Conservation (phyloP, 1,140 invertebrate genomes). For the Cydia strobilella region DNA sequence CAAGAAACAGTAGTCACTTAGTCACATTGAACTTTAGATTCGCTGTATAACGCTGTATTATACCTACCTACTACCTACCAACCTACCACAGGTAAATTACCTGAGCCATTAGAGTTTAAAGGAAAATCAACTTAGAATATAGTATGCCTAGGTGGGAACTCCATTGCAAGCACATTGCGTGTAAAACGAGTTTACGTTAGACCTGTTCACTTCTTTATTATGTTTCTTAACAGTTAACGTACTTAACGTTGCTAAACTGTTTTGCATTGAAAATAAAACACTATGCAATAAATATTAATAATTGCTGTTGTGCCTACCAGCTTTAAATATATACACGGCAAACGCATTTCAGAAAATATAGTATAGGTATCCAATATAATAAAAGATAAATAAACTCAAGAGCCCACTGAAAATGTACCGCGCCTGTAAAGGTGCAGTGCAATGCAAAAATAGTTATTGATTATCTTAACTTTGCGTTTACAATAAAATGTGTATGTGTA, state of each 20-base stretch:
- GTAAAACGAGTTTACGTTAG: constrained; percentile 1
- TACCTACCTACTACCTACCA: too few species aligned
- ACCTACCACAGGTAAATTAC: background rate
- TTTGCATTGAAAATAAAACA: constrained; percentile 6
- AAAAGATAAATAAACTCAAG: too few species aligned
- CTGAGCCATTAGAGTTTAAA: background rate
- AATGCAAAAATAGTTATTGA: too few species aligned
- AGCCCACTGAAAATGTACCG: too few species aligned
- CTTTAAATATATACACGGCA: too few species aligned
- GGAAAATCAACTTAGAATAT: constrained; percentile 6
- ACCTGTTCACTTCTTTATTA: background rate
- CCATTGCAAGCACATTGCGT: background rate
- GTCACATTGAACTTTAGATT: constrained; percentile 1
- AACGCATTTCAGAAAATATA: too few species aligned
- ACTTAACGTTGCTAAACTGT: background rate
- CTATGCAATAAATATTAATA: background rate
- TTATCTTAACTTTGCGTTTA: too few species aligned
- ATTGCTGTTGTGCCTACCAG: too few species aligned
- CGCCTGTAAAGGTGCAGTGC: too few species aligned
- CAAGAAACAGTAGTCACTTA: background rate
- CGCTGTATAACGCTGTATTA: too few species aligned
- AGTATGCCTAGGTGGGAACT: background rate
- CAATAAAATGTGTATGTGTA: too few species aligned
- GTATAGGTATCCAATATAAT: too few species aligned
- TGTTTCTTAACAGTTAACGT: background rate